Evolutionary conservation across 2,113 vertebrate species (phyloP), one percentile per base, ranked within the genome.

Genomic region (Osmerus mordax): DNA sequence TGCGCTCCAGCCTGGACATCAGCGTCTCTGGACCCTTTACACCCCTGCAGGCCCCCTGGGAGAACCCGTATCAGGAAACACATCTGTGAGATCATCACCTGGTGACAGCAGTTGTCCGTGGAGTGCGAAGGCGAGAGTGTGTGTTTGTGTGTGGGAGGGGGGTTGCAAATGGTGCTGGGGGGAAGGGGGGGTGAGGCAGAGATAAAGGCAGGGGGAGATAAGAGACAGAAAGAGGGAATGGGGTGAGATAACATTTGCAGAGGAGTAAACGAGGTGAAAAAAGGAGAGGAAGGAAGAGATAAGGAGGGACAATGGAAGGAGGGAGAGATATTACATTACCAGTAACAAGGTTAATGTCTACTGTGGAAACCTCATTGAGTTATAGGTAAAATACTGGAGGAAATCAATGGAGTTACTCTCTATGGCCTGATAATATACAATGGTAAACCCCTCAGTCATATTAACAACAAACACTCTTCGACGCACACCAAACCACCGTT

Each of bases 1-100:
- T 74, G 79, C 77, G 47, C 78, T 80, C 81, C 80, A 80, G 72
- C 76, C 78, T 53, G 76, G 77, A 79, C 80, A 81, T 65, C 70
- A 54, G 72, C 69, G 47, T 73, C 75, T 23, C 70, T 61, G 78
- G 70, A 77, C 73, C 75, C 69, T 81, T 77, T 81, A 78, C 36
- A 41, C 72, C 73, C 75, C 72, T 55, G 73, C 41, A 64, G 60
- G 32, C 53, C 71, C 65, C 70, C 74, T 32, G 3, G 69, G 74
- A 79, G 79, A 76, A 21, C 62, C 56, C 15, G 4, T 55, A 69
- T 81, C 56, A 64, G 51, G 65, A 77, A 81, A 69, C 85, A 88
- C 78, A 83, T 82, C 78, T 77, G 80, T 69, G 67, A 71, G 65
- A 69, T 75, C 58, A 68, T 78, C 72, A 83, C 80, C 77, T 71